Evolutionary conservation across 2,113 vertebrate genomes (phyloP).

Genomic region (Ciconia maguari): DNA sequence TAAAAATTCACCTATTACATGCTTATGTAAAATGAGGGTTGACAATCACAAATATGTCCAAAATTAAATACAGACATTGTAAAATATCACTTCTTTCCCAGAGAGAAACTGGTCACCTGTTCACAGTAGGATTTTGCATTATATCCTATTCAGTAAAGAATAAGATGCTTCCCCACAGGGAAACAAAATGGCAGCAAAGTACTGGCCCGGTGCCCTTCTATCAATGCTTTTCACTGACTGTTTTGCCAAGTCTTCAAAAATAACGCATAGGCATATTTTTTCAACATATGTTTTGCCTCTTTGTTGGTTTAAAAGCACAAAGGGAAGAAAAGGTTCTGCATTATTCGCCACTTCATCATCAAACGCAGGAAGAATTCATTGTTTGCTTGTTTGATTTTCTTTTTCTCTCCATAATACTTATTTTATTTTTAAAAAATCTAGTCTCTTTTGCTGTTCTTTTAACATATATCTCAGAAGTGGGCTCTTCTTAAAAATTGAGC

Average conservation of each 20-base stretch:
- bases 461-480: not conserved
- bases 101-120: conserved; percentile 51
- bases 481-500: not conserved
- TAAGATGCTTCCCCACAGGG: conserved; percentile 54
- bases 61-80: conserved; percentile 37
- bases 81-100: conserved; percentile 57
- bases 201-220: conserved; percentile 36
- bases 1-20: conserved; percentile 48
- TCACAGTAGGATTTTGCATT: conserved; percentile 50
- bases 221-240: conserved; percentile 38
- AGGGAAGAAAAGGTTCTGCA: conserved; percentile 3
- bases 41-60: conserved; percentile 41
- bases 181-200: conserved; percentile 51
- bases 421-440: not conserved
- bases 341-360: not conserved
- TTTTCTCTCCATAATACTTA: not conserved
- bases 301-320: conserved; percentile 28
- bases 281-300: conserved; percentile 48
- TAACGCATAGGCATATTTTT: conserved; percentile 48
- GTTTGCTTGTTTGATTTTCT: conserved; percentile 15
- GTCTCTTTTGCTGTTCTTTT: not conserved
- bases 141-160: conserved; percentile 34
- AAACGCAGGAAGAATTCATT: not conserved
- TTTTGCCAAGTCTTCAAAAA: conserved; percentile 60
- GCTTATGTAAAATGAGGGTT: conserved; percentile 45